Base-by-base conservation (phyloP, 2,888 invertebrate genomes). In the Dasysyrphus tricinctus region DNA sequence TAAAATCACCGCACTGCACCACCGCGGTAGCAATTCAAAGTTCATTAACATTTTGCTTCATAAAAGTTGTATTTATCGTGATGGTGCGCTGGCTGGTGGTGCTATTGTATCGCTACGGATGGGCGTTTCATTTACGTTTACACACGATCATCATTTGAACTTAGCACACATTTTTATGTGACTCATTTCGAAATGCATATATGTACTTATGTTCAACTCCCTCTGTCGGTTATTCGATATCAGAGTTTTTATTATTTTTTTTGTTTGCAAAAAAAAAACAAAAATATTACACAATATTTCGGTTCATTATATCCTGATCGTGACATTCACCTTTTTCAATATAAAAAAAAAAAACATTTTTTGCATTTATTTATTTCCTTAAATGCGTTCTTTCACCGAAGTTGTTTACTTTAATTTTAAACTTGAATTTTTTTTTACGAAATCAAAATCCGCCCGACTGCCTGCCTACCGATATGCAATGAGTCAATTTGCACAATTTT, bases 241-340 rank as follows among this genome's bases (percentile, higher is more conserved):
- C 32, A 11, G n/a, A 34, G 32, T 32, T 56, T 34, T 51, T 63
- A 37, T 72, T 51, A 24, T 32, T 59, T n/a, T 24, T 24, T 3
- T 24, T 24, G 24, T 24, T 39, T 49, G 11, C 16, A 29, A 44
- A 9, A 2, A 11, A 44, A 51, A 61, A 69, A 74, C 3, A 69
- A 61, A 57, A 44, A 37, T 67, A 78, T 86, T 86, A 86, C 61
- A 86, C 86, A 86, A 86, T 86, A 49, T 79, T 78, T 72, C 16
- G 47, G 80, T 78, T 82, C 82, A 82, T 86, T 82, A 86, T 86
- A 86, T 86, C 82, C 82, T 65, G 86, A 82, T 82, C 82, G 65
- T 86, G 86, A 86, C 86, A 86, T 86, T 86, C 86, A 86, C 86
- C 86, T 86, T 63, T 78, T 77, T 76, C 37, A 39, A 42, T 34